Evolutionary conservation across 2,888 invertebrate species (phyloP).

Genomic region (Amphipyra tragopoginis): DNA sequence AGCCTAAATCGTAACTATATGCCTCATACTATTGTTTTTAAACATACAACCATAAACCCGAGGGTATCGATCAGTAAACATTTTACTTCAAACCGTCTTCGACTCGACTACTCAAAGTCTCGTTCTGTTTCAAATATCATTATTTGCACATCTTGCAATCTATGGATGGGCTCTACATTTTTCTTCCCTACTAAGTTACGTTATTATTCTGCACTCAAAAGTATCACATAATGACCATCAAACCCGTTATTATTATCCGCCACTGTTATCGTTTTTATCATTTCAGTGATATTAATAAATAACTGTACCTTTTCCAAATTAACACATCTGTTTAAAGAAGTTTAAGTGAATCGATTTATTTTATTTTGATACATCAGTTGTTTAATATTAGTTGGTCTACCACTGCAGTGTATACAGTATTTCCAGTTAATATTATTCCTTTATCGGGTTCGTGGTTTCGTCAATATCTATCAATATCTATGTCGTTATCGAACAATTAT

Average conservation of each 20-base stretch:
- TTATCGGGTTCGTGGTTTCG: slow-evolving; percentile 24
- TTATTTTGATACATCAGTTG: neutral
- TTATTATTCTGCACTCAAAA: neutral
- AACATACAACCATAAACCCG: slow-evolving; percentile 25
- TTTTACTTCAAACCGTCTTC: slow-evolving; percentile 22
- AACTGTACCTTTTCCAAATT: neutral
- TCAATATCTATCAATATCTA: slow-evolving; percentile 9
- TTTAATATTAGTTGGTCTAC: neutral
- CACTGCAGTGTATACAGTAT: neutral
- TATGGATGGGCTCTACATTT: slow-evolving; percentile 6
- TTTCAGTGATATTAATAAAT: neutral
- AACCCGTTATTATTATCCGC: neutral
- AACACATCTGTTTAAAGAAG: neutral
- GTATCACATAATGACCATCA: neutral
- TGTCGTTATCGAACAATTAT: slow-evolving; percentile 45
- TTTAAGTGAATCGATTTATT: neutral
- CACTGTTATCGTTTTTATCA: neutral
- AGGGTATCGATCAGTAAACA: slow-evolving; percentile 39
- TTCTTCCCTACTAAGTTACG: neutral
- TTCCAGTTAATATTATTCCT: neutral
- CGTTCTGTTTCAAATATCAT: slow-evolving; percentile 21
- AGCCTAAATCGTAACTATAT: slow-evolving; percentile 54
- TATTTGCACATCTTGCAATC: slow-evolving; percentile 33
- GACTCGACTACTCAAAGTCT: slow-evolving; percentile 14
- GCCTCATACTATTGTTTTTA: slow-evolving; percentile 27